A percentile compares a stretch with the other conserved stretches of the same genome.
Evolutionary conservation across 30 jellyfish, hydroid and myxozoan genomes (phyloP).

Genomic region (Rhopilema esculentum): DNA sequence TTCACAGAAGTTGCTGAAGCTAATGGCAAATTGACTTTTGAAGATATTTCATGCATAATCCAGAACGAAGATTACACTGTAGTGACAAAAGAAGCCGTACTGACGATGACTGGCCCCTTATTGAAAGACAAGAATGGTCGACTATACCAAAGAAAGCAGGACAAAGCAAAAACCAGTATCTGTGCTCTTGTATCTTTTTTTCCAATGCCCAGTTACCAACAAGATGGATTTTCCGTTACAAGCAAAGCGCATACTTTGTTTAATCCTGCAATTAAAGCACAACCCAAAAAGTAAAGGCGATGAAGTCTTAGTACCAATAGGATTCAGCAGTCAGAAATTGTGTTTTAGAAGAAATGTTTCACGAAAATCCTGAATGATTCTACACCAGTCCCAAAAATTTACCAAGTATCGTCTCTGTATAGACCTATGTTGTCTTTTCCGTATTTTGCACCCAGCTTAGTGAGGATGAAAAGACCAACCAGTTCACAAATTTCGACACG

Average conservation of each 20-base stretch:
- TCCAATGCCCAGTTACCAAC: neutral
- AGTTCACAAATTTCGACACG: too few species aligned
- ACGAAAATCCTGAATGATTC: too few species aligned
- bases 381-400: neutral
- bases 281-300: neutral
- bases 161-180: slow-evolving; percentile 20
- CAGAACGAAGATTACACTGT: slow-evolving; percentile 1
- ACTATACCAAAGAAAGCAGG: slow-evolving; percentile 5
- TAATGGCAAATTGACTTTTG: slow-evolving; percentile 3
- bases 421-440: too few species aligned
- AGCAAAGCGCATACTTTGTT: neutral
- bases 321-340: too few species aligned
- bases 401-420: neutral
- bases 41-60: neutral
- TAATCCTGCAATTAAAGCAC: neutral
- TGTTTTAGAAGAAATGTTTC: too few species aligned
- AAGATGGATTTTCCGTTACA: neutral
- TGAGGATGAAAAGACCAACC: too few species aligned
- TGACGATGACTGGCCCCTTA: too few species aligned
- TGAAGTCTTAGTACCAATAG: neutral
- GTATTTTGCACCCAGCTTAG: too few species aligned
- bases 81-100: slow-evolving; percentile 5
- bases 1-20: slow-evolving; percentile 26
- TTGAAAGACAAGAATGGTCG: slow-evolving; percentile 1
- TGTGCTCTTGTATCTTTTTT: slow-evolving; percentile 14